A percentile compares a stretch with the other conserved stretches of the same genome.
phyloP scores from a whole-genome alignment of 1,140 invertebrate genomes.

The Cataglyphis hispanica region DNA sequence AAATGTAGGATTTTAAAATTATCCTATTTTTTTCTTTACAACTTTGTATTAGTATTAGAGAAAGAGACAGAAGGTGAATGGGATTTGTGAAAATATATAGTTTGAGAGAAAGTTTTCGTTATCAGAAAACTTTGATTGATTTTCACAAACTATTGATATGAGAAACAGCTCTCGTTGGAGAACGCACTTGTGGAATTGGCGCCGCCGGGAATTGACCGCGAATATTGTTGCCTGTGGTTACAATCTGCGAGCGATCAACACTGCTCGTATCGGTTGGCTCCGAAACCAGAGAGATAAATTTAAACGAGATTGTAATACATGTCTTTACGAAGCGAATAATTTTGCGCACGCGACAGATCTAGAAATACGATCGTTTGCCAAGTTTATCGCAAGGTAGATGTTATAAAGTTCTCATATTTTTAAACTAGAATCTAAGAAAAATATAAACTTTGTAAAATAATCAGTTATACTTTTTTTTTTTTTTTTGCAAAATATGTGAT shows the following conservation, averaged over 20 bases:
- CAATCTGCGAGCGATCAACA: conserved; percentile 47
- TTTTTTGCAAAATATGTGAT: not conserved
- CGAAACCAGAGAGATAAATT: conserved; percentile 57
- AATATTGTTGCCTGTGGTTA: conserved; percentile 56
- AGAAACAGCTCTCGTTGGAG: conserved; percentile 25
- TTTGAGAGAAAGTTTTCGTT: not conserved
- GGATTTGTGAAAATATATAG: not conserved
- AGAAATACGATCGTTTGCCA: conserved; percentile 15
- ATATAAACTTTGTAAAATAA: not conserved
- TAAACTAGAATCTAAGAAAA: not conserved
- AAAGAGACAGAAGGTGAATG: not conserved
- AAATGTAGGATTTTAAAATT: not conserved
- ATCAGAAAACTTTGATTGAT: conserved; percentile 40
- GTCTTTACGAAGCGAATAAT: conserved; percentile 21
- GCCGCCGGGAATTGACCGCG: conserved; percentile 46
- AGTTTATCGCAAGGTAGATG: conserved; percentile 17
- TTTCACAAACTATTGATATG: conserved; percentile 36
- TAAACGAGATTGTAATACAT: conserved; percentile 50
- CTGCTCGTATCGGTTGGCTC: conserved; percentile 42
- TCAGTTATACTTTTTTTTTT: not conserved
- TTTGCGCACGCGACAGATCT: not conserved
- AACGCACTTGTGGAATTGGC: conserved; percentile 42
- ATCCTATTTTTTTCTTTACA: not conserved
- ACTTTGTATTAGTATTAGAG: not conserved
- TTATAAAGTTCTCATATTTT: not conserved